phyloP scores from a whole-genome alignment of 2,888 invertebrate genomes.

The Carcina quercana region DNA sequence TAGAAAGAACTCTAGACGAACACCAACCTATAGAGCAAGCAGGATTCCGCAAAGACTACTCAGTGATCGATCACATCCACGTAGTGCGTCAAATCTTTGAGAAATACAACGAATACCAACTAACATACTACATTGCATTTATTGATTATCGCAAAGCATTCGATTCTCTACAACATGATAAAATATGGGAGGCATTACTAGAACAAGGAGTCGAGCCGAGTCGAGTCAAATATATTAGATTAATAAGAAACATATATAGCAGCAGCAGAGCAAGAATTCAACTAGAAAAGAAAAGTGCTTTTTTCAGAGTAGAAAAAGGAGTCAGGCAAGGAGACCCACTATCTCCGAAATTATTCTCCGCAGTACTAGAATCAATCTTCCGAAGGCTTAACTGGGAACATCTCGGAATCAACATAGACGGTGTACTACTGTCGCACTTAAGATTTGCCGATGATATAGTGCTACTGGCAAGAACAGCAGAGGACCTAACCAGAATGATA shows the following conservation, averaged over 20 bases:
- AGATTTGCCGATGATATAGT: constrained; percentile 10
- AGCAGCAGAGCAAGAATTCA: background rate
- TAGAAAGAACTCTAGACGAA: background rate
- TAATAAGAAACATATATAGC: constrained; percentile 7
- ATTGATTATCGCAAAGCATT: constrained; percentile 14
- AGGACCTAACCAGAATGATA: constrained; percentile 6
- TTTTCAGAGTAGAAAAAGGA: constrained; percentile 1
- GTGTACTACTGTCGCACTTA: constrained; percentile 5
- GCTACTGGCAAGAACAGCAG: background rate
- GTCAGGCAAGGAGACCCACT: constrained; percentile 4
- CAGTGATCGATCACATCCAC: constrained; percentile 7
- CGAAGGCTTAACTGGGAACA: constrained; percentile 4
- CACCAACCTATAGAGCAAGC: constrained; percentile 2
- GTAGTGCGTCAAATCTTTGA: constrained; percentile 9
- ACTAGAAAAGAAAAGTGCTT: constrained; percentile 5
- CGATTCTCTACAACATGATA: constrained; percentile 3
- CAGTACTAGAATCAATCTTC: constrained; percentile 3
- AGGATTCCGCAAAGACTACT: constrained; percentile 1
- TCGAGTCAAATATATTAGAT: constrained; percentile 13
- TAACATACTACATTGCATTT: constrained; percentile 4
- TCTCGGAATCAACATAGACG: constrained; percentile 6
- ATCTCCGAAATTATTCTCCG: too few species aligned
- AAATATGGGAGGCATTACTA: constrained; percentile 11
- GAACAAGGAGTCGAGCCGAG: constrained; percentile 7
- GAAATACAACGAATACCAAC: constrained; percentile 7